Evolutionary conservation across 2,888 invertebrate genomes (phyloP), one percentile per base, ranked within the genome.

Genomic region (Psococerastis gibbosa): DNA sequence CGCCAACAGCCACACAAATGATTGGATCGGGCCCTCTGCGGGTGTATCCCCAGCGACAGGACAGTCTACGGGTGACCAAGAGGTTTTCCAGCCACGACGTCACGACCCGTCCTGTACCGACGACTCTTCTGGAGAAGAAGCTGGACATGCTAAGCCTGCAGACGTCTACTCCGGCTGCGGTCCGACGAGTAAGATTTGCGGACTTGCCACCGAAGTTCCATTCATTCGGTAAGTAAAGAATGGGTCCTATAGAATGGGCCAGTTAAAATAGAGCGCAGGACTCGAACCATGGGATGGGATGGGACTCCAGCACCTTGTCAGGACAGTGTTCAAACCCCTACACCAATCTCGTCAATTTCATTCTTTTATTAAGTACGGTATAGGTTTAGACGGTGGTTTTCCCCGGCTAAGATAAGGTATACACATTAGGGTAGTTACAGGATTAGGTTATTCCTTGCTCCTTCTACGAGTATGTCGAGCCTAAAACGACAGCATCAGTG

Each of bases 141-240:
- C 27, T 27, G 27, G 38, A 18, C n/a, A 3, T 9, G 5, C 20
- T 18, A 20, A 38, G 38, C 16, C 17, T 18, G 20, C 20, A 38
- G 20, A 20, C 38, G 18, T n/a, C n/a, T n/a, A n/a, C n/a, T n/a
- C 38, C 38, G n/a, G 17, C 6, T 9, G 11, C 20, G n/a, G 38
- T 38, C 4, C 6, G 38, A 20, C 38, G 38, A 6, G 38, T 38
- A 17, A 15, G 38, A 20, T 38, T 38, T 18, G 38, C 38, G 5
- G 38, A 38, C n/a, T 20, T 38, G 13, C 38, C 38, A 15, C 38
- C 38, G 5, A 38, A 38, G 20, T 38, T 17, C 38, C 17, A 38
- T 11, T 5, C 6, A 18, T 38, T 38, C 18, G 22, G 5, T 22
- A 20, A 22, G 17, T 18, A 38, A 33, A 16, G 17, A 33, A 9